Conservation (phyloP, 2,888 invertebrate species). For the Xestia xanthographa region DNA sequence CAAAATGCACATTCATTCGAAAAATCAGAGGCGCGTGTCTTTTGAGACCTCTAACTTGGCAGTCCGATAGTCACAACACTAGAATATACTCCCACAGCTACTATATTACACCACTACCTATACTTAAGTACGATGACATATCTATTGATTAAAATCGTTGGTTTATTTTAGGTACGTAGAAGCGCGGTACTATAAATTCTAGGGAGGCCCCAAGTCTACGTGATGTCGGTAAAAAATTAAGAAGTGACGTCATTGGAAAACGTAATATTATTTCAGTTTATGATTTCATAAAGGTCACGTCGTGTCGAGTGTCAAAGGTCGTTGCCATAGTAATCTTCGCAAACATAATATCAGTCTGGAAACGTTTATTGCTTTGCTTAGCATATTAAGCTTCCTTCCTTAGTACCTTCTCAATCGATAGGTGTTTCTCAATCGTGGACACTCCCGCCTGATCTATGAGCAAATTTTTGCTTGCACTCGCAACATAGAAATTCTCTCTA, state of each 20-base stretch:
- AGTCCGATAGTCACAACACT: no score
- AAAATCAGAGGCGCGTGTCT: no score
- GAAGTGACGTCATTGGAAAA: constrained; percentile 24
- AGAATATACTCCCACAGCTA: no score
- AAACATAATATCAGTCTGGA: constrained; percentile 7
- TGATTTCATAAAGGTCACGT: constrained; percentile 33
- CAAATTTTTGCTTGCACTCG: no score
- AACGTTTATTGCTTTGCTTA: neutral
- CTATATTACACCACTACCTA: no score
- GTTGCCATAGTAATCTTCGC: constrained; percentile 13
- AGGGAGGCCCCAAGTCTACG: neutral
- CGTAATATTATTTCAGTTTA: constrained; percentile 17
- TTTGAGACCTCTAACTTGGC: no score
- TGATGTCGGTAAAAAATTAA: constrained; percentile 9
- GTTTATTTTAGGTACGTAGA: neutral
- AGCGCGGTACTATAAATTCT: neutral
- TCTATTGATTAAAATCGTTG: neutral
- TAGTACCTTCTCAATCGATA: neutral
- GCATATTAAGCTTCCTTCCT: neutral
- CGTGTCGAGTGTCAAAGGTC: constrained; percentile 17
- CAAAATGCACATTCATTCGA: no score
- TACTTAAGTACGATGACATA: neutral
- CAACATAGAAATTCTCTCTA: no score
- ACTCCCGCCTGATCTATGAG: no score
- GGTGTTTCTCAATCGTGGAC: no score